phyloP scores from a whole-genome alignment of 2,113 vertebrate genomes.

The Anas platyrhynchos region DNA sequence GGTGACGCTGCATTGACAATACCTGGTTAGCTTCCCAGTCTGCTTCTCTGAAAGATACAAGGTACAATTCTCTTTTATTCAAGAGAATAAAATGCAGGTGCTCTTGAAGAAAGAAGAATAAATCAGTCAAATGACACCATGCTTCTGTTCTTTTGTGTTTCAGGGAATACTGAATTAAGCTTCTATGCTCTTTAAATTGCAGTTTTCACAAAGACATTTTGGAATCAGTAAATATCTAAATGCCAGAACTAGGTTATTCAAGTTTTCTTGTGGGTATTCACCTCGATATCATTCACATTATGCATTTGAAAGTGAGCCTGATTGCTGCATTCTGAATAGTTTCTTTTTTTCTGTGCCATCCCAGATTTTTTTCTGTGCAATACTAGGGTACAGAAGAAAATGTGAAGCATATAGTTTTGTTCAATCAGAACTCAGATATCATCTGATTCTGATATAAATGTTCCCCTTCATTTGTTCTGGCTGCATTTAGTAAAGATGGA shows the following conservation, averaged over 20 bases:
- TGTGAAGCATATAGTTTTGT: not conserved
- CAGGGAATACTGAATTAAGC: constrained; percentile 47
- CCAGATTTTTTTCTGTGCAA: not conserved
- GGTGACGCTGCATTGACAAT: constrained; percentile 11
- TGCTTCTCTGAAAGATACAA: not conserved
- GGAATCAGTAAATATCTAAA: constrained; percentile 64
- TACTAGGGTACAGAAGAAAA: not conserved
- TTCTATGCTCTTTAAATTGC: constrained; percentile 23
- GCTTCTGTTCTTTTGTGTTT: constrained; percentile 11
- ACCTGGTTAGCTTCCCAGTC: constrained; percentile 1
- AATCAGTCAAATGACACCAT: constrained; percentile 21
- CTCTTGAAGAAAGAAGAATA: constrained; percentile 41
- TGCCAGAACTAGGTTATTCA: constrained; percentile 33
- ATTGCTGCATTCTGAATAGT: constrained; percentile 34
- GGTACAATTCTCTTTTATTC: not conserved
- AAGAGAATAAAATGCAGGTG: not conserved
- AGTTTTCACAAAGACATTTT: constrained; percentile 50
- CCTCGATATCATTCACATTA: constrained; percentile 24
- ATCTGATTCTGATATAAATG: constrained; percentile 19
- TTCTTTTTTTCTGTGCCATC: not conserved
- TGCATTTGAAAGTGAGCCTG: constrained; percentile 39
- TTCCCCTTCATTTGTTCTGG: not conserved
- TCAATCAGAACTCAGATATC: constrained; percentile 2
- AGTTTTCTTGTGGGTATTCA: constrained; percentile 31
- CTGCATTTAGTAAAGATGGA: not conserved